Evolutionary conservation across 2,888 invertebrate genomes (phyloP).

Genomic region (Linhomoeus sp.): DNA sequence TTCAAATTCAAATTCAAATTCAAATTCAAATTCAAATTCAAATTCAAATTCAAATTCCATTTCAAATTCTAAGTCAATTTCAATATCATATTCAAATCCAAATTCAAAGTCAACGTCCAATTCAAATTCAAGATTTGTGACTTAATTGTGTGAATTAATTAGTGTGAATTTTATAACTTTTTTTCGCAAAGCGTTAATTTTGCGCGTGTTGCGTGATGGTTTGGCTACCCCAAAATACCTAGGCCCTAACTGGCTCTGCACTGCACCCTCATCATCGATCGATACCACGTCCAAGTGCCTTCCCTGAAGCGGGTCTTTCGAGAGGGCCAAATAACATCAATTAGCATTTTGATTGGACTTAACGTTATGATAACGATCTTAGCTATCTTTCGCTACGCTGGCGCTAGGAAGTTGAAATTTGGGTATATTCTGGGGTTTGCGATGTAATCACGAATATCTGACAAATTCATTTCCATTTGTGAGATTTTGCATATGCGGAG

Average conservation of each 20-base stretch:
- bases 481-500: too few relatives aligned
- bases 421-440: background rate
- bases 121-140: background rate
- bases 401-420: background rate
- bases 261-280: too few relatives aligned
- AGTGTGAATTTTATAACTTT: too few relatives aligned
- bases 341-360: background rate
- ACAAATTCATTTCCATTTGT: background rate
- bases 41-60: constrained; percentile 2
- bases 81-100: background rate
- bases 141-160: background rate
- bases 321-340: too few relatives aligned
- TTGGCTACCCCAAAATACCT: too few relatives aligned
- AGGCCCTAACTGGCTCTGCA: too few relatives aligned
- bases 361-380: background rate
- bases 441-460: background rate
- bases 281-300: too few relatives aligned
- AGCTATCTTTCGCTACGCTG: too few relatives aligned
- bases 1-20: constrained; percentile 3
- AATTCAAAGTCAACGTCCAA: constrained; percentile 1
- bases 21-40: constrained; percentile 1
- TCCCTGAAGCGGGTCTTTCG: too few relatives aligned
- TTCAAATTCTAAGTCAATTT: constrained; percentile 1
- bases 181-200: too few relatives aligned
- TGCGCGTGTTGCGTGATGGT: too few relatives aligned